Percentiles rank a stretch among this genome's conserved stretches.
Evolutionary conservation across 2,888 invertebrate species (phyloP).

Genomic region (Clunio marinus): DNA sequence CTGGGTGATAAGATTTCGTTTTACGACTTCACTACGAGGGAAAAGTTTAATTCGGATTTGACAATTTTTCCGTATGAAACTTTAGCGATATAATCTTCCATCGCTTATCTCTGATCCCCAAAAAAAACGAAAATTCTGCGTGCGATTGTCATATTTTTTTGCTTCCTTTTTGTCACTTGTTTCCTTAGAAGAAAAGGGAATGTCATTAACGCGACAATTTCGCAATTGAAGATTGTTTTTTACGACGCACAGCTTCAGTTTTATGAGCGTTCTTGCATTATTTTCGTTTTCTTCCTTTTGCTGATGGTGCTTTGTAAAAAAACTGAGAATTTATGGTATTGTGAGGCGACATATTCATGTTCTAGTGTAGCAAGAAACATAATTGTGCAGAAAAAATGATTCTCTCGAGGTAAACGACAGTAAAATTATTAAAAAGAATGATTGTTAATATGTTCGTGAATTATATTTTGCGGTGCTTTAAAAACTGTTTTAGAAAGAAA

Average conservation of each 20-base stretch:
- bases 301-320: too few relatives aligned
- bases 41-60: background rate
- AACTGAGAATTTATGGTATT: background rate
- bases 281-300: background rate
- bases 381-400: background rate
- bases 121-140: background rate
- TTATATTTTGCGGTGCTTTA: background rate
- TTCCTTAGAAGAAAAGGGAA: background rate
- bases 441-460: background rate
- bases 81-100: background rate
- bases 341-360: background rate
- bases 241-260: slow-evolving; percentile 2
- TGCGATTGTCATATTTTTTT: background rate
- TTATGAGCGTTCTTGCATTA: background rate
- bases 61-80: background rate
- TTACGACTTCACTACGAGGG: background rate
- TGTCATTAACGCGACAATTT: slow-evolving; percentile 33
- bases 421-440: slow-evolving; percentile 1
- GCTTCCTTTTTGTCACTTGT: too few relatives aligned
- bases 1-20: background rate
- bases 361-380: background rate
- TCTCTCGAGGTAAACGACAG: background rate
- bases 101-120: slow-evolving; percentile 1
- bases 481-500: background rate
- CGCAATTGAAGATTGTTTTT: slow-evolving; percentile 32